Conservation (phyloP, 2,113 vertebrate species). For the Mohoua ochrocephala region DNA sequence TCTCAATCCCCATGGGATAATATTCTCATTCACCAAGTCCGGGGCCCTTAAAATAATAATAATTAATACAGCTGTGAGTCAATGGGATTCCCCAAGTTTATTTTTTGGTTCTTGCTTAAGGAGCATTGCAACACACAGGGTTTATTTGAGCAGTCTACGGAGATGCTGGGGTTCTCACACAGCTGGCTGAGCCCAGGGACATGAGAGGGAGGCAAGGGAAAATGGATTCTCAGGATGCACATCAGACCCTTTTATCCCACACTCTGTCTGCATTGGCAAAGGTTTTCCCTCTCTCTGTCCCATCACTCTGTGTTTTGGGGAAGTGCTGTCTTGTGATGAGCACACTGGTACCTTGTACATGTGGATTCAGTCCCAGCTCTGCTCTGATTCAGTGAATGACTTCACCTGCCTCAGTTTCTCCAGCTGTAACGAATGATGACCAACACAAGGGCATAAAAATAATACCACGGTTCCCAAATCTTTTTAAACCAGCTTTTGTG, state of each 20-base stretch:
- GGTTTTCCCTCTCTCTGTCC: background rate
- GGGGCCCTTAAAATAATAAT: background rate
- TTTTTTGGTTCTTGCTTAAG: background rate
- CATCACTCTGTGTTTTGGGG: background rate
- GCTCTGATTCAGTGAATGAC: background rate
- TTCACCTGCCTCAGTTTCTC: background rate
- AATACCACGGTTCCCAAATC: background rate
- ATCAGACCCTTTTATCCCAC: background rate
- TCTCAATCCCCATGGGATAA: conserved; percentile 48
- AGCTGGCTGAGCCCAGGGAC: background rate
- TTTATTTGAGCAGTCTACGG: background rate
- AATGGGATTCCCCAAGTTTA: conserved; percentile 57
- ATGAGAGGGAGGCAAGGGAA: background rate
- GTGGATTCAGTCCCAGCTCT: background rate
- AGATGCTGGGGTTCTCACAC: background rate
- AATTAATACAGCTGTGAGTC: conserved; percentile 52
- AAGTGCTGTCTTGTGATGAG: background rate
- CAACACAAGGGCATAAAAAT: background rate
- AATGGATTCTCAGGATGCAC: background rate
- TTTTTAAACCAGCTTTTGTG: fast-evolving
- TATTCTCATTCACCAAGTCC: conserved; percentile 45
- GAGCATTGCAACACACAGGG: background rate
- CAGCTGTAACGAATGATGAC: fast-evolving
- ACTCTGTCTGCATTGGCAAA: background rate
- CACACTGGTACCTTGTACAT: fast-evolving